Evolutionary conservation across 1,140 invertebrate genomes (phyloP), one percentile per base, ranked within the genome.

Genomic region (Brachionus rotundiformis): DNA sequence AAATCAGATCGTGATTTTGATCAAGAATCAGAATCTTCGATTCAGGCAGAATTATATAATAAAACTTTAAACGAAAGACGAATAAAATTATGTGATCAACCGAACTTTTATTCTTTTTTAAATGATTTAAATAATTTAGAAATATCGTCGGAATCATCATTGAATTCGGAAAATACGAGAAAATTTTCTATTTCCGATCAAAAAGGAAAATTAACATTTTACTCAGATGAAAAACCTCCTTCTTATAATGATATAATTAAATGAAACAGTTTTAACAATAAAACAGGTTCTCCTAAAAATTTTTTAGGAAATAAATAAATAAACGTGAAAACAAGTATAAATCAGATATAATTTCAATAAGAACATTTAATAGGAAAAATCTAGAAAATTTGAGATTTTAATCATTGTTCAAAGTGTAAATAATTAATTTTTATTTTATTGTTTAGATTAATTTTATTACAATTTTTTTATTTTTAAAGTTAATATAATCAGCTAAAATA

Each of bases 201-300:
- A 5, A 11, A 54, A 11, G 25, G 11, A 59, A 3, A 44, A 1
- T 47, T 31, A 11, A 47, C 47, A 19, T 59, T 59, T 59, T 79
- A 79, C 25, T 2, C 19, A 8, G 76, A 79, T 31, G 76, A 79
- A 31, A 79, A 79, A 25, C 76, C 76, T 19, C 76, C 76, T 29
- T 54, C 76, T 19, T 79, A 79, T 41, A 25, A 79, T 31, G 76
- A 79, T 8, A 79, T 79, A 25, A 79, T 79, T 11, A 41, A 49
- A 31, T 6, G 73, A 25, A 77, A 36, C 36, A 39, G 8, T 13
- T 68, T n/a, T n/a, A n/a, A n/a, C n/a, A n/a, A n/a, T n/a, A n/a
- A n/a, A n/a, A n/a, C n/a, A n/a, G n/a, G n/a, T n/a, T n/a, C n/a
- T n/a, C n/a, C n/a, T n/a, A n/a, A n/a, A n/a, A n/a, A n/a, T n/a